These are phyloP conservation scores for Arrhopalites spinosus DNA, from an alignment of 2,888 invertebrate species.

Conservation along the genomic window DNA sequence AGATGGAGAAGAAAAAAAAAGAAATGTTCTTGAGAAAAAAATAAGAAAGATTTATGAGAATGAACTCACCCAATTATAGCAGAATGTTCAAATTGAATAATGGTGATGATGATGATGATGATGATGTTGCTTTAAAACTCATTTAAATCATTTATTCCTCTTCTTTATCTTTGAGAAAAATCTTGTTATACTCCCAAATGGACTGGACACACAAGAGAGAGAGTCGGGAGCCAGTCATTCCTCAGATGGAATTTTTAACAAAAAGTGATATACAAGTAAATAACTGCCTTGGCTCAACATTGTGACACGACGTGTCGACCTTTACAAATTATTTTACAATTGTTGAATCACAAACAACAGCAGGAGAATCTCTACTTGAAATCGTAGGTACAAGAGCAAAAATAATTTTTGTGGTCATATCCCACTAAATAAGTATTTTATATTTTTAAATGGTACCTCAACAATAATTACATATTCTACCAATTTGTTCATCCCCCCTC, in stretches of 20 bases:
- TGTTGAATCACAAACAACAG: too few relatives aligned
- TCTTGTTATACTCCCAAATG: background rate
- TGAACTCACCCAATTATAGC: conserved; percentile 24
- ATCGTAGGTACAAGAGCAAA: too few relatives aligned
- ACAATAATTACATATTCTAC: too few relatives aligned
- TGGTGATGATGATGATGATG: background rate
- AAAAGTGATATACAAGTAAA: background rate
- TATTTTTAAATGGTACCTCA: too few relatives aligned
- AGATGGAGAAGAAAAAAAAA: background rate
- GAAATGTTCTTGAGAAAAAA: background rate
- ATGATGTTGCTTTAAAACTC: conserved; percentile 6
- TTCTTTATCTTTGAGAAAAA: background rate
- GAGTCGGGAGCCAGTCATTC: background rate
- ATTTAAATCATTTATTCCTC: conserved; percentile 13
- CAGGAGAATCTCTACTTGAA: too few relatives aligned
- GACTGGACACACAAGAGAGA: background rate
- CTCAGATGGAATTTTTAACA: background rate
- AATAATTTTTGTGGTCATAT: too few relatives aligned
- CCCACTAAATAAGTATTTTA: too few relatives aligned
- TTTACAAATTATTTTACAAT: too few relatives aligned
- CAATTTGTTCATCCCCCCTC: too few relatives aligned
- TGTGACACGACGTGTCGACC: too few relatives aligned
- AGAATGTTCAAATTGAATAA: background rate
- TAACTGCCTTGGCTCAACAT: too few relatives aligned
- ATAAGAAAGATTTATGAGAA: conserved; percentile 21